Evolutionary conservation across 1,140 invertebrate species (phyloP).

Genomic region (Caerostris darwini): DNA sequence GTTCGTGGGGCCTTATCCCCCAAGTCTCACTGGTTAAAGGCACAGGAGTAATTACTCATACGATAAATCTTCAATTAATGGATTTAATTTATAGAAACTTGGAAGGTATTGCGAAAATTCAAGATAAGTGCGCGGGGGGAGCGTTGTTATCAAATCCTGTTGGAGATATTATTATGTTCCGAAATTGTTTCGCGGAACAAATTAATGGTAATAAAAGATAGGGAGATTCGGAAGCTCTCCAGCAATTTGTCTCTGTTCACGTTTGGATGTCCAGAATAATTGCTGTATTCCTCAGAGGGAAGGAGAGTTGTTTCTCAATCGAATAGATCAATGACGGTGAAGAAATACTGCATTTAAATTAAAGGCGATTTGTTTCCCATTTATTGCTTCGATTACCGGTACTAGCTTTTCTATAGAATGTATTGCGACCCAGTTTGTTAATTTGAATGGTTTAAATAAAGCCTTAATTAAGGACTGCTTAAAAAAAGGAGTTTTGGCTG

Average conservation of each 20-base stretch:
- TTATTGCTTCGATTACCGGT: too few relatives aligned
- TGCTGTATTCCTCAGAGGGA: background rate
- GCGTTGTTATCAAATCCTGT: constrained; percentile 6
- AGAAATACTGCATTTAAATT: too few relatives aligned
- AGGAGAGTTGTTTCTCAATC: background rate
- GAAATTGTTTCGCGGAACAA: background rate
- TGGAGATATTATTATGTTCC: constrained; percentile 28
- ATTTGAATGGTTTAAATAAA: too few relatives aligned
- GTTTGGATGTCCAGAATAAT: background rate
- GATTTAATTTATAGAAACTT: constrained; percentile 26
- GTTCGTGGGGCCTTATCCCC: background rate
- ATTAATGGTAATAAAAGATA: constrained; percentile 8
- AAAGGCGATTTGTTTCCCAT: too few relatives aligned
- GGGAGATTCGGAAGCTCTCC: background rate
- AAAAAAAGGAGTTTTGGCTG: too few relatives aligned
- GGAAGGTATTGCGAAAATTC: background rate
- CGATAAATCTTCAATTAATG: constrained; percentile 31
- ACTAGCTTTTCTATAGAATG: too few relatives aligned
- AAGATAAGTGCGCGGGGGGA: background rate
- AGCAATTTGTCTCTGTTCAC: background rate
- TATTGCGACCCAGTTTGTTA: too few relatives aligned
- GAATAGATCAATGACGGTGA: too few relatives aligned
- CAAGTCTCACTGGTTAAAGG: background rate
- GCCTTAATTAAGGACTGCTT: too few relatives aligned
- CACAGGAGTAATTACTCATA: background rate